phyloP scores from a whole-genome alignment of 2,888 invertebrate genomes.

The Galerucella pusilla region DNA sequence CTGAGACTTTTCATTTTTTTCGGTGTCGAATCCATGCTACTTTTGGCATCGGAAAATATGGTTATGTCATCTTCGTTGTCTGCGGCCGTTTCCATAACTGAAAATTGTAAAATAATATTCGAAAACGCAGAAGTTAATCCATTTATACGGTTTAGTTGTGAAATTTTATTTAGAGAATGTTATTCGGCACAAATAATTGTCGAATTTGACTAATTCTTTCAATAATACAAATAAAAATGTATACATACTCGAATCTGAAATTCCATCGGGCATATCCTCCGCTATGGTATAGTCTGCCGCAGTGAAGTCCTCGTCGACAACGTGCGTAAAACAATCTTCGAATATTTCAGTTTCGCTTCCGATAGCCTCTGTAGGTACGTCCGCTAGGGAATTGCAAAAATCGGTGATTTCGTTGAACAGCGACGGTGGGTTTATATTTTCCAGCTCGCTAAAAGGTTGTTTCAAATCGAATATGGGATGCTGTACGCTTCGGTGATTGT shows the following conservation, averaged over 20 bases:
- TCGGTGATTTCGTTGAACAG: conserved; percentile 77
- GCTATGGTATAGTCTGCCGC: conserved; percentile 14
- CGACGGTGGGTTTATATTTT: conserved; percentile 79
- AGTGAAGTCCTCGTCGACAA: conserved; percentile 26
- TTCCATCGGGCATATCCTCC: conserved; percentile 20
- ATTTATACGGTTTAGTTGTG: too few species aligned
- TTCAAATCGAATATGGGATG: conserved; percentile 57
- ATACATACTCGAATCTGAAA: conserved; percentile 15
- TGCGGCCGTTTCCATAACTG: conserved; percentile 17
- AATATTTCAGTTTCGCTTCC: conserved; percentile 69
- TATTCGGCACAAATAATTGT: too few species aligned
- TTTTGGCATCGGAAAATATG: conserved; percentile 66
- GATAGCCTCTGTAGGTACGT: conserved; percentile 67
- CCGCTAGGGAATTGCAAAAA: conserved; percentile 65
- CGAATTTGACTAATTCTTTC: not conserved
- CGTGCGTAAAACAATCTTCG: conserved; percentile 65
- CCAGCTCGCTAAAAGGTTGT: conserved; percentile 71
- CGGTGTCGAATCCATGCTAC: conserved; percentile 82
- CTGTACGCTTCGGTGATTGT: conserved; percentile 43
- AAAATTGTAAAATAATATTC: not conserved
- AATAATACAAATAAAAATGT: too few species aligned
- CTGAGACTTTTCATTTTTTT: conserved; percentile 69
- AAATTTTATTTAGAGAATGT: too few species aligned
- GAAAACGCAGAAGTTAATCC: not conserved
- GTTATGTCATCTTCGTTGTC: conserved; percentile 60